Evolutionary conservation across 2,113 vertebrate species (phyloP).

Genomic region (Elephas maximus): DNA sequence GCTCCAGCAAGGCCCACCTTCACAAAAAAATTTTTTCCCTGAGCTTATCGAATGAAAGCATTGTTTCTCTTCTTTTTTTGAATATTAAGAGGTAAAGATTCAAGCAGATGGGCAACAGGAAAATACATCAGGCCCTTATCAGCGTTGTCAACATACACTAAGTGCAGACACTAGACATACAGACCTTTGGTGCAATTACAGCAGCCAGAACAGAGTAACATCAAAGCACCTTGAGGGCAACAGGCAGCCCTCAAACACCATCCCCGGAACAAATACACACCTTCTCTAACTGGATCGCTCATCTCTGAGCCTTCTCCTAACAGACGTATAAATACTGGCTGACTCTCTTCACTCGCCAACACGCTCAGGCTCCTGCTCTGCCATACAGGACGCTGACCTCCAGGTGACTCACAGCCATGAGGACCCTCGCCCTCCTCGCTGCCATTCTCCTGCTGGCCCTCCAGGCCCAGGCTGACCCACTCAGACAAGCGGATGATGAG

Average conservation of each 20-base stretch:
- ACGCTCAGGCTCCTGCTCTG: background rate
- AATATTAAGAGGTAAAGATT: background rate
- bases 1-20: background rate
- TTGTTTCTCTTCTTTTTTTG: background rate
- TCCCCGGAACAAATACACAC: rapidly evolving
- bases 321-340: background rate
- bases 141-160: background rate
- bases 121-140: background rate
- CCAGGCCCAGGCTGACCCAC: background rate
- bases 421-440: background rate
- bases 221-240: background rate
- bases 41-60: background rate
- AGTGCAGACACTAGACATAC: background rate
- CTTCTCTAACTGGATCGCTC: rapidly evolving
- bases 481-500: background rate
- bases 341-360: rapidly evolving
- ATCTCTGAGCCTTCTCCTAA: too few species aligned
- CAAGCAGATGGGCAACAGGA: background rate
- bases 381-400: rapidly evolving
- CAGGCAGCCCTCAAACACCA: rapidly evolving
- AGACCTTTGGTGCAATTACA: rapidly evolving
- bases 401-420: background rate
- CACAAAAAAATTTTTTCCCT: background rate
- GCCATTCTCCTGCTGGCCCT: background rate
- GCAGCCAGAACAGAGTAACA: background rate